These are phyloP conservation scores for Varecia variegata DNA, from an alignment of 2,797 vertebrate genomes.

Conservation along the genomic window DNA sequence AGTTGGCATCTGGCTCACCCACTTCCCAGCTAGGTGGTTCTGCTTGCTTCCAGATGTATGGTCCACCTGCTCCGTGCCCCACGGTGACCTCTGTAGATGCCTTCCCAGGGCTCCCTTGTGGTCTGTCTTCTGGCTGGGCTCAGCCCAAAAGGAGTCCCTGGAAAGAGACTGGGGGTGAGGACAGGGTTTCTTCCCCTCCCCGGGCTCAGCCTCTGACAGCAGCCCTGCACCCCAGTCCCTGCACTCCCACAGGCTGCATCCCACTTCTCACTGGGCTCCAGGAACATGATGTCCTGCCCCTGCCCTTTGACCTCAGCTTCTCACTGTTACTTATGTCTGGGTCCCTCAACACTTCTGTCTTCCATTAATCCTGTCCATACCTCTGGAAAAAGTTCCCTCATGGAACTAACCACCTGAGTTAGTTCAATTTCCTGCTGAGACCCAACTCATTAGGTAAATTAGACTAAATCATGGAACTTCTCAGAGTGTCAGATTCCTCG, in stretches of 20 bases:
- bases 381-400: neutral
- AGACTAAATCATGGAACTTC: neutral
- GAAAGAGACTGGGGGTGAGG: neutral
- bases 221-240: neutral
- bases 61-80: neutral
- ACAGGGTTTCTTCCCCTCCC: neutral
- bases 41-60: neutral
- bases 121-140: neutral
- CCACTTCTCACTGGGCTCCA: neutral
- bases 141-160: neutral
- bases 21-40: neutral
- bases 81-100: neutral
- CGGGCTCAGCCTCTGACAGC: neutral
- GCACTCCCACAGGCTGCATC: neutral
- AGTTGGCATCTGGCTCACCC: no score
- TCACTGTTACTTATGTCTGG: neutral
- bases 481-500: neutral
- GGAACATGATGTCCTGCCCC: neutral
- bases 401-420: neutral
- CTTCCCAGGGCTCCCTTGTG: neutral
- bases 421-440: neutral
- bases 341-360: neutral
- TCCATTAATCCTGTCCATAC: neutral
- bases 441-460: neutral
- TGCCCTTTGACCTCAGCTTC: neutral